A percentile compares a stretch with the other conserved stretches of the same genome.
Evolutionary conservation across 2,888 invertebrate species (phyloP).

Genomic region (Xestia c-nigrum): DNA sequence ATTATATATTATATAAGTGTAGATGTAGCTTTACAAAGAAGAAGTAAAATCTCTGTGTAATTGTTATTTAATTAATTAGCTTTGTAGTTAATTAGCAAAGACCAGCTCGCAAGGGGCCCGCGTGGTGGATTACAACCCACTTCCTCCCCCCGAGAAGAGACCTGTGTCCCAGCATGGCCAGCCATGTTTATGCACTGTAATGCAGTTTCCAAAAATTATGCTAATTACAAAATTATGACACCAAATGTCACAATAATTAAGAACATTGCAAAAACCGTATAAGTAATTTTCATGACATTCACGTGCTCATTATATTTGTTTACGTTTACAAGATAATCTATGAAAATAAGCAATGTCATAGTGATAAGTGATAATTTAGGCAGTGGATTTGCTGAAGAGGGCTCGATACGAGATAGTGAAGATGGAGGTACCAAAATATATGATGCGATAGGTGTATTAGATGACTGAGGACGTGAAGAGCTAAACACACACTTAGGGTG

Average conservation of each 20-base stretch:
- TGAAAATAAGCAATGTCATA: conserved; percentile 25
- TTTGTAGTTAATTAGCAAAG: not conserved
- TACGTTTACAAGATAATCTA: conserved; percentile 35
- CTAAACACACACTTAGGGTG: not conserved
- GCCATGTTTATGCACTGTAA: not conserved
- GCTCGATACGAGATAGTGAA: conserved; percentile 9
- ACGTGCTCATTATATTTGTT: conserved; percentile 27
- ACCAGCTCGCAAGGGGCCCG: not conserved
- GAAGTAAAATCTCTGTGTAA: not conserved
- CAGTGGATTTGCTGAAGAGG: conserved; percentile 29
- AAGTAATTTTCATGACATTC: conserved; percentile 6
- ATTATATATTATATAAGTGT: too few species aligned
- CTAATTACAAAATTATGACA: not conserved
- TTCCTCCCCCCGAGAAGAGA: not conserved
- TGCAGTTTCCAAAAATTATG: not conserved
- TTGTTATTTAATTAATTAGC: not conserved
- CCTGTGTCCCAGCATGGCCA: not conserved
- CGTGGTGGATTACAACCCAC: not conserved
- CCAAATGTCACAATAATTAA: conserved; percentile 15
- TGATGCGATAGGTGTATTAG: not conserved
- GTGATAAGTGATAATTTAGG: conserved; percentile 21
- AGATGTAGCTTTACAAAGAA: not conserved
- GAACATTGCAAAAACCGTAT: conserved; percentile 17
- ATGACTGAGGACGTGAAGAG: not conserved
- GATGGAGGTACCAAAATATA: conserved; percentile 7